A percentile compares a stretch with the other conserved stretches of the same genome.
phyloP scores from a whole-genome alignment of 92 coral and sea anemone genomes.

The Ricordea florida region DNA sequence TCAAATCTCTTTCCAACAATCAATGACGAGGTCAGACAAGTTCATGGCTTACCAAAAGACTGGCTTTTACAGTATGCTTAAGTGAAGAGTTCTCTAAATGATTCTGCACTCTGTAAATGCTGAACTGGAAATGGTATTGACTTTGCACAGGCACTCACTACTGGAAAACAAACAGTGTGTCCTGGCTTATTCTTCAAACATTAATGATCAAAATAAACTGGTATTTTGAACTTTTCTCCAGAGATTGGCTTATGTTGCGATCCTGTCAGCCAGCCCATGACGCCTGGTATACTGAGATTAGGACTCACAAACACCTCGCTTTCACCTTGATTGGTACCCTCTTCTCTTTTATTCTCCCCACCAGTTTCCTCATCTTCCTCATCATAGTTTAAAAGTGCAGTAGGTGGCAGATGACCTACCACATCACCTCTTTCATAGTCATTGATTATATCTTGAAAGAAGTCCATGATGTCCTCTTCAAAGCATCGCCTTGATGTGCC shows the following conservation, averaged over 20 bases:
- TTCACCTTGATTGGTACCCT: not conserved
- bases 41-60: not conserved
- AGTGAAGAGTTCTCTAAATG: slow-evolving; percentile 29
- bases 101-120: slow-evolving; percentile 44
- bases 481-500: slow-evolving; percentile 8
- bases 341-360: not conserved
- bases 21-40: no score
- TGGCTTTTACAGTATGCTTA: slow-evolving; percentile 16
- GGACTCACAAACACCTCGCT: slow-evolving; percentile 11
- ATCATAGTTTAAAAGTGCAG: slow-evolving; percentile 5
- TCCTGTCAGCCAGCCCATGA: slow-evolving; percentile 70
- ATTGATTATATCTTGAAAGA: slow-evolving; percentile 39
- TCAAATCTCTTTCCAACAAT: no score
- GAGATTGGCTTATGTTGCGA: slow-evolving; percentile 62
- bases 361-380: not conserved
- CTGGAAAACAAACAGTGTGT: slow-evolving; percentile 59
- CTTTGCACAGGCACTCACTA: slow-evolving; percentile 56
- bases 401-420: not conserved
- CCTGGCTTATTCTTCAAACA: slow-evolving; percentile 58
- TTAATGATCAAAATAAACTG: slow-evolving; percentile 59
- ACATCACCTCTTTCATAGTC: slow-evolving; percentile 27
- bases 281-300: slow-evolving; percentile 46
- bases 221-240: slow-evolving; percentile 36
- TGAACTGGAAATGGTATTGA: slow-evolving; percentile 51
- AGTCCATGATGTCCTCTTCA: no score